Base-by-base conservation (phyloP, 2,888 invertebrate species). In the Linnaemya tessellans region DNA sequence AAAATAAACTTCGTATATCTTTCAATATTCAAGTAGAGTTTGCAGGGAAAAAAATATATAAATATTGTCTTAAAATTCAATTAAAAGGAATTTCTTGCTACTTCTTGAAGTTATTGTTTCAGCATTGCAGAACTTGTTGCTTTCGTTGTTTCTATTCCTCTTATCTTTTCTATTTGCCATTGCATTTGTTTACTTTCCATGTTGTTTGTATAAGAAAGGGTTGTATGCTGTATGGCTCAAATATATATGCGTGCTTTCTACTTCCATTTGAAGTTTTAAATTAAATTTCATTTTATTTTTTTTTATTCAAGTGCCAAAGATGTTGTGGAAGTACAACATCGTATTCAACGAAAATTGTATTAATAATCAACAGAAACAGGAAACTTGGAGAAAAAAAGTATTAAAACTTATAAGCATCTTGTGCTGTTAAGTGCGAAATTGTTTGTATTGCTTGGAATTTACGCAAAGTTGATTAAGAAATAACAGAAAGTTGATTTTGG, bases 61-160 rank as follows among this genome's bases (percentile, higher is more conserved):
- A 71, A 30, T 60, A 25, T 68, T 75, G 56, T 70, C 68, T 68
- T 64, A 70, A 81, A 81, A 54, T 81, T 81, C 81, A 81, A 81
- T 81, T 81, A 82, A 82, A 77, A 81, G 30, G 25, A 49, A 56
- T 82, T 75, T 68, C 67, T 38, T 49, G 60, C 49, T 30, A 60
- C n/a, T 46, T 68, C 9, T 58, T 11, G 5, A 49, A 49, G 3
- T 38, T 68, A 18, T 58, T 49, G n/a, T 20, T 65, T 20, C n/a
- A 4, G 35, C n/a, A 8, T 3, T 25, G 22, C n/a, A 49, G 3
- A 41, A n/a, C 38, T 43, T 54, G 54, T 43, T 20, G 51, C 20
- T 43, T 15, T n/a, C 15, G n/a, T 30, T 30, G 13, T 20, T 30
- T 5, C 5, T 18, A 11, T 75, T 68, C 18, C 54, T 62, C 13